Conservation (phyloP, 2,888 invertebrate genomes). For the Salticus scenicus region DNA sequence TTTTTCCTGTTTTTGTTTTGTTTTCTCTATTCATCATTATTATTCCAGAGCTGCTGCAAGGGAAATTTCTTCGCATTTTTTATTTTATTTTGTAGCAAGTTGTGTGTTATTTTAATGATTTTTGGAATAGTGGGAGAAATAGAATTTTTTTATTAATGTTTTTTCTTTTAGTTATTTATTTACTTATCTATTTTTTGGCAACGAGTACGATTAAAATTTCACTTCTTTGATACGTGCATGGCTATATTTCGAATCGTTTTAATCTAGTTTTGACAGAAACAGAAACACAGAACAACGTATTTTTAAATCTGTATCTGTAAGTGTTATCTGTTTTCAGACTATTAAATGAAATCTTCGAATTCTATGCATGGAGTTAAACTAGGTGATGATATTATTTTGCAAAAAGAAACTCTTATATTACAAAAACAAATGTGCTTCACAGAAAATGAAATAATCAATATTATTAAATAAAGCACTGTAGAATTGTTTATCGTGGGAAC, state of each 20-base stretch:
- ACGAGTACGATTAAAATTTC: constrained; percentile 15
- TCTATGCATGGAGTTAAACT: background rate
- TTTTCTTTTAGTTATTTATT: background rate
- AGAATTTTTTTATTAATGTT: background rate
- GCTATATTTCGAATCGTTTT: background rate
- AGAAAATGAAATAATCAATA: background rate
- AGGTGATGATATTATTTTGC: background rate
- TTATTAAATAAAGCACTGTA: too few species aligned
- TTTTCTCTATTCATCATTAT: constrained; percentile 19
- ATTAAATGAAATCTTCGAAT: background rate
- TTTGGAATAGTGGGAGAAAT: constrained; percentile 12
- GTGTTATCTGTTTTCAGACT: background rate
- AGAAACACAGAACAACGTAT: background rate
- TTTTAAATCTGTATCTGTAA: background rate
- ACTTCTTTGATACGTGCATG: constrained; percentile 2
- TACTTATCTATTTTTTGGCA: background rate
- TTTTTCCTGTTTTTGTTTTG: constrained; percentile 34
- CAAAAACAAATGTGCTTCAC: background rate
- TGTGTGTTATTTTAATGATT: constrained; percentile 19
- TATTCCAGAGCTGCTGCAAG: constrained; percentile 17
- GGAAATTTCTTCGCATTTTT: constrained; percentile 7
- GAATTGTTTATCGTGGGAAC: too few species aligned
- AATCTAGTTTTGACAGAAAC: background rate
- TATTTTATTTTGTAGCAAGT: constrained; percentile 6
- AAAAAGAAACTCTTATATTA: background rate